phyloP scores from a whole-genome alignment of 2,797 vertebrate genomes.

The Danio choprae region DNA sequence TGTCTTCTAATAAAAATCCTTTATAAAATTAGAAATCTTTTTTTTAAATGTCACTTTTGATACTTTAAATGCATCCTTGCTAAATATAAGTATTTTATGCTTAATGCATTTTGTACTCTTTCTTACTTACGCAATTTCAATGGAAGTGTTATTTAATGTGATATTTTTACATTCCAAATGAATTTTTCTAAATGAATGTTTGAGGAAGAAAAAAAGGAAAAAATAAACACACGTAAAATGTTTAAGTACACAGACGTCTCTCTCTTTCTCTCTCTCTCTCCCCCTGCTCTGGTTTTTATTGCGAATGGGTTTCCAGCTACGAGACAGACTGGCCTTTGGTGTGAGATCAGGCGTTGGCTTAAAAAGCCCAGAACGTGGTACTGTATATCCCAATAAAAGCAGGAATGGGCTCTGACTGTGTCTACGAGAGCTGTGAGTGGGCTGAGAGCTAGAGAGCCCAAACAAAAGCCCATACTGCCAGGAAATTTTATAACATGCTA shows the following conservation, averaged over 20 bases:
- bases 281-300: slow-evolving; percentile 56
- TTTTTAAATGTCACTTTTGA: too few relatives aligned
- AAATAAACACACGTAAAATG: slow-evolving; percentile 28
- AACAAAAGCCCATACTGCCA: slow-evolving; percentile 70
- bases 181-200: too few relatives aligned
- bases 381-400: slow-evolving; percentile 61
- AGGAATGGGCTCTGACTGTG: slow-evolving; percentile 50
- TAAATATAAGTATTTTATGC: background rate
- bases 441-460: slow-evolving; percentile 47
- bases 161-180: too few relatives aligned
- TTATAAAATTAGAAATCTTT: too few relatives aligned
- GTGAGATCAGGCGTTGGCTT: slow-evolving; percentile 55
- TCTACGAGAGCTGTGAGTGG: slow-evolving; percentile 44
- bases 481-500: slow-evolving; percentile 80
- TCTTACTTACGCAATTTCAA: too few relatives aligned
- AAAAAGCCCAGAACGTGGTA: slow-evolving; percentile 59
- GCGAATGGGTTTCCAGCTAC: slow-evolving; percentile 47
- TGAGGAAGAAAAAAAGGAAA: background rate
- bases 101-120: too few relatives aligned
- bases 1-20: too few relatives aligned
- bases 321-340: slow-evolving; percentile 60
- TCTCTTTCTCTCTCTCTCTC: slow-evolving; percentile 30
- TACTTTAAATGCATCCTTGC: background rate
- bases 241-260: slow-evolving; percentile 3
- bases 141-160: too few relatives aligned